Evolutionary conservation across 2,113 vertebrate species (phyloP), one percentile per base, ranked within the genome.

Genomic region (Alaudala cheleensis): DNA sequence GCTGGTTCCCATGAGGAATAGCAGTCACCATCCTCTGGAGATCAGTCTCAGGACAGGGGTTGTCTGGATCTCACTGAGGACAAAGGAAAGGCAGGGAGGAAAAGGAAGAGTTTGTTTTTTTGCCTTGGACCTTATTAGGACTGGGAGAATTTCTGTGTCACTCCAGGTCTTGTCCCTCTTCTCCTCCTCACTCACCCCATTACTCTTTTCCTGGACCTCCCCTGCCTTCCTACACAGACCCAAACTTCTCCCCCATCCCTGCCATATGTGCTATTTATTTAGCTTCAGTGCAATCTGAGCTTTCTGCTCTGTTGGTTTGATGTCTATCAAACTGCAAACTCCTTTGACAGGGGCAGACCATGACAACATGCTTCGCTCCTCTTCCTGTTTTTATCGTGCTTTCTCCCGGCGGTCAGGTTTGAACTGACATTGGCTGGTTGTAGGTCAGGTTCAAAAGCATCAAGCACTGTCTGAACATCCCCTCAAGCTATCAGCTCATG

Each of bases 401-500:
- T 93, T 89, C 72, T 91, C 72, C 65, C 25, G 14, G 26, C 0
- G 2, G 81, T 89, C 65, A 74, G 64, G 92, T 93, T 92, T 91
- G 80, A 89, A 79, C 83, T 93, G 92, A 93, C 69, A 40, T 29
- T 79, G 76, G 54, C 86, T 91, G 64, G 64, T 96, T 96, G 72
- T 91, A 92, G 94, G 83, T 96, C 49, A 87, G 61, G 60, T 97
- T 95, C 81, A 96, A 95, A 96, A 90, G 69, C 86, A 92, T 76
- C 57, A 49, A 86, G 73, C 40, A 22, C 86, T 94, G 69, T 64
- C 81, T 93, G 88, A 97, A 88, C 81, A 93, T 92, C 34, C 86
- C 91, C 83, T 88, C 22, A 17, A 91, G 89, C 62, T 64, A 92
- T 51, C 65, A 72, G 70, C 83, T 95, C 65, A 79, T 89, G 73